Evolutionary conservation across 2,797 vertebrate genomes (phyloP).

Genomic region (Pitangus sulphuratus): DNA sequence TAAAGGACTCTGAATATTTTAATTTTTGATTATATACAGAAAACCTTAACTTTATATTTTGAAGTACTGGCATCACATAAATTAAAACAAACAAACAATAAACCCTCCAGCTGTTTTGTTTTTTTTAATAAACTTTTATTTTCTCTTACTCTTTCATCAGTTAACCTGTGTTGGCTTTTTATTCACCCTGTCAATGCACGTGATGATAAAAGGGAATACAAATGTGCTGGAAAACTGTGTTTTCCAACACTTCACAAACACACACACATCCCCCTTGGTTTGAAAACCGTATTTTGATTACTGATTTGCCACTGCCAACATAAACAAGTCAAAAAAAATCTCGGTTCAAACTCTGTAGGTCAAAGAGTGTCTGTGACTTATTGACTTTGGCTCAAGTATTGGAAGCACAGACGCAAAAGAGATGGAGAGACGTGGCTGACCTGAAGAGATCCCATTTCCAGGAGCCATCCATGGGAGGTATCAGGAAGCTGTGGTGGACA

Average conservation of each 20-base stretch:
- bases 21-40: neutral
- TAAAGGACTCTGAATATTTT: neutral
- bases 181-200: rapidly evolving
- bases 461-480: rapidly evolving
- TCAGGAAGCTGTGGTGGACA: neutral
- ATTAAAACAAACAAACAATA: neutral
- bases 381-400: neutral
- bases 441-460: neutral
- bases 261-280: neutral
- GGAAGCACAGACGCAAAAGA: neutral
- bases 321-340: neutral
- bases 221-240: neutral
- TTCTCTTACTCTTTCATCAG: neutral
- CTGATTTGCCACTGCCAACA: neutral
- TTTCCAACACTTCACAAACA: neutral
- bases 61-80: neutral
- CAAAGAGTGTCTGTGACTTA: neutral
- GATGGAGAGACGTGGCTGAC: rapidly evolving
- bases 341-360: neutral
- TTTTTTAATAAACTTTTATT: neutral
- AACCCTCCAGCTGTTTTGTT: neutral
- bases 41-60: neutral
- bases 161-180: neutral
- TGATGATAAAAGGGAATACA: neutral
- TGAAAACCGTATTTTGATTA: neutral